phyloP scores from a whole-genome alignment of 2,888 invertebrate species.

The Pemphredon lugubris region DNA sequence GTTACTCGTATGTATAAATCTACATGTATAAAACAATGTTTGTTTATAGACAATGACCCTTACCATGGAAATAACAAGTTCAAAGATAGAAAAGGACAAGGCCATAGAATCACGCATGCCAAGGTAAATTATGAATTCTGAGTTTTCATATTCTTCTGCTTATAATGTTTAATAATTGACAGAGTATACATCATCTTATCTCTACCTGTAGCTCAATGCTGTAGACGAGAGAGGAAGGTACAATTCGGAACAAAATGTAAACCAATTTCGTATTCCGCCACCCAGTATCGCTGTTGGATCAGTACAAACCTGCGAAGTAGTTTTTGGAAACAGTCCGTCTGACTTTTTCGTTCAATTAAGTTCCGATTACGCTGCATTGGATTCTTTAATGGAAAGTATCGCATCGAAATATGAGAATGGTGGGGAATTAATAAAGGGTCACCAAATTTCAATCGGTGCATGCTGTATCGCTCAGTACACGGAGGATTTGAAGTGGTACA shows the following conservation, averaged over 20 bases:
- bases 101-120: constrained; percentile 28
- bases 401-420: constrained; percentile 65
- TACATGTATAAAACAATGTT: background rate
- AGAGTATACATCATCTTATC: no score
- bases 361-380: constrained; percentile 69
- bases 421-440: constrained; percentile 63
- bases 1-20: background rate
- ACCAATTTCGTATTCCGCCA: constrained; percentile 52
- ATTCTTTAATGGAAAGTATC: constrained; percentile 72
- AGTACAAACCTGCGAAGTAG: constrained; percentile 71
- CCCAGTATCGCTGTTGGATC: constrained; percentile 66
- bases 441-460: constrained; percentile 55
- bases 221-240: background rate
- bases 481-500: constrained; percentile 87
- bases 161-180: no score
- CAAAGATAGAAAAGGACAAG: constrained; percentile 47
- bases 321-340: constrained; percentile 66
- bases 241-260: background rate
- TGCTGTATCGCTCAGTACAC: constrained; percentile 77
- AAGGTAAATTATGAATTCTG: constrained; percentile 37
- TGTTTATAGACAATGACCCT: constrained; percentile 6
- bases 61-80: constrained; percentile 22
- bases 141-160: background rate
- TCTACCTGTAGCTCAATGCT: background rate
- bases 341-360: constrained; percentile 76